These are phyloP conservation scores for Aphelinus atriplicis DNA, from an alignment of 1,140 invertebrate species.

Conservation along the genomic window DNA sequence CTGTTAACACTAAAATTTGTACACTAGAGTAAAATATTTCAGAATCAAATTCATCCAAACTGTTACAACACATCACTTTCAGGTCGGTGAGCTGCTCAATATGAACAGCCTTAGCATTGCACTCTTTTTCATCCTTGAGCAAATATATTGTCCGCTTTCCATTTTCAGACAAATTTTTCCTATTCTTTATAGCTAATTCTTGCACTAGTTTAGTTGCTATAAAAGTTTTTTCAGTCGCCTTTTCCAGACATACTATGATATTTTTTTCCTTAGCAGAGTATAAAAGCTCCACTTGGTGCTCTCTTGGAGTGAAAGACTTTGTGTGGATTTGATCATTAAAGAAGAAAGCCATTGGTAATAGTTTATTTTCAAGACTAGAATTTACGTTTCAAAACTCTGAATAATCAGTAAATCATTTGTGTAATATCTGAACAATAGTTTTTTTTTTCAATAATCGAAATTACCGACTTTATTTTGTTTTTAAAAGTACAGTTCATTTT, in stretches of 20 bases:
- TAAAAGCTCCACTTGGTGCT: conserved; percentile 83
- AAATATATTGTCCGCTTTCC: conserved; percentile 68
- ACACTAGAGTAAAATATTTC: conserved; percentile 45
- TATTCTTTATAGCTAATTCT: conserved; percentile 71
- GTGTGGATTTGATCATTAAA: conserved; percentile 74
- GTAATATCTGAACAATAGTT: too few relatives aligned
- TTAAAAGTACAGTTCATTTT: too few relatives aligned
- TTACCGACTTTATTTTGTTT: too few relatives aligned
- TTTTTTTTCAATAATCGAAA: too few relatives aligned
- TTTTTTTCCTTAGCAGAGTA: conserved; percentile 82
- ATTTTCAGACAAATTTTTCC: conserved; percentile 55
- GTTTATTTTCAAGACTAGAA: too few relatives aligned
- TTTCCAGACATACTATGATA: conserved; percentile 86
- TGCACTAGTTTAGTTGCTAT: conserved; percentile 89
- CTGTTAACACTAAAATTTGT: conserved; percentile 77
- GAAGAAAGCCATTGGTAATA: conserved; percentile 69
- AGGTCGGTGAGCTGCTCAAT: conserved; percentile 63
- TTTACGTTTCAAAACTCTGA: too few relatives aligned
- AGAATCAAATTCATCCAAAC: conserved; percentile 42
- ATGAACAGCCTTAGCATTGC: conserved; percentile 69
- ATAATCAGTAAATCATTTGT: too few relatives aligned
- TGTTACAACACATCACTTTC: conserved; percentile 52
- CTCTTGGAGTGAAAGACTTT: conserved; percentile 77
- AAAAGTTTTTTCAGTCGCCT: conserved; percentile 86
- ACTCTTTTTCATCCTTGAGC: conserved; percentile 67